A percentile compares a stretch with the other conserved stretches of the same genome.
phyloP scores from a whole-genome alignment of 2,113 vertebrate species.

The Picathartes gymnocephalus region DNA sequence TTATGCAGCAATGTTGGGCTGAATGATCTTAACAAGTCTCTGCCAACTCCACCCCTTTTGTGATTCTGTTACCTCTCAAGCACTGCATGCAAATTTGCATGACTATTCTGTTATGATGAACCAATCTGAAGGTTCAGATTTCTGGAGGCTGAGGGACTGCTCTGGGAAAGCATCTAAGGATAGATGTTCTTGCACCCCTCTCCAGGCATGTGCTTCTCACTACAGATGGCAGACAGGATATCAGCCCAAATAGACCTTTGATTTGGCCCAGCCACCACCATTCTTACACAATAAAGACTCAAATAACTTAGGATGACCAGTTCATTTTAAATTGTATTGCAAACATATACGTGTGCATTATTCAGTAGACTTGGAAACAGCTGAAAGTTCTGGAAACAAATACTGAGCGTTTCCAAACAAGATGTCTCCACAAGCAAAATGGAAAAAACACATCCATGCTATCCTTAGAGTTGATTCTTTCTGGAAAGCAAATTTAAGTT shows the following conservation, averaged over 20 bases:
- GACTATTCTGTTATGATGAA: not conserved
- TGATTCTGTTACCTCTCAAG: not conserved
- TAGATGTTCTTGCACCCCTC: not conserved
- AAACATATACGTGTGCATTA: not conserved
- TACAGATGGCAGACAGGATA: not conserved
- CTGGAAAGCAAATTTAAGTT: not conserved
- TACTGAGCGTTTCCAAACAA: not conserved
- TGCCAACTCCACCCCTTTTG: not conserved
- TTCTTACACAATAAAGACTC: not conserved
- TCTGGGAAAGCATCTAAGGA: not conserved
- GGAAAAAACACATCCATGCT: not conserved
- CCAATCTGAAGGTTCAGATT: not conserved
- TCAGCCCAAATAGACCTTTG: not conserved
- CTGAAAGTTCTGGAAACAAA: not conserved
- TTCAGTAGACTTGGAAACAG: not conserved
- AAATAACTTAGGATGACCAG: not conserved
- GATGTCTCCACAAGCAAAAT: not conserved
- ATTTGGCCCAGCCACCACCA: not conserved
- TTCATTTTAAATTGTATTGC: not conserved
- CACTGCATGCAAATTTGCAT: not conserved
- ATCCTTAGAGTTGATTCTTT: not conserved
- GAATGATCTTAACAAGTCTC: not conserved
- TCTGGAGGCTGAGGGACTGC: not conserved
- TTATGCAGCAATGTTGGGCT: not conserved
- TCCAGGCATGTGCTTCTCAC: not conserved